These are phyloP conservation scores for Sepiola atlantica DNA, from an alignment of 2,888 invertebrate species.

Conservation along the genomic window DNA sequence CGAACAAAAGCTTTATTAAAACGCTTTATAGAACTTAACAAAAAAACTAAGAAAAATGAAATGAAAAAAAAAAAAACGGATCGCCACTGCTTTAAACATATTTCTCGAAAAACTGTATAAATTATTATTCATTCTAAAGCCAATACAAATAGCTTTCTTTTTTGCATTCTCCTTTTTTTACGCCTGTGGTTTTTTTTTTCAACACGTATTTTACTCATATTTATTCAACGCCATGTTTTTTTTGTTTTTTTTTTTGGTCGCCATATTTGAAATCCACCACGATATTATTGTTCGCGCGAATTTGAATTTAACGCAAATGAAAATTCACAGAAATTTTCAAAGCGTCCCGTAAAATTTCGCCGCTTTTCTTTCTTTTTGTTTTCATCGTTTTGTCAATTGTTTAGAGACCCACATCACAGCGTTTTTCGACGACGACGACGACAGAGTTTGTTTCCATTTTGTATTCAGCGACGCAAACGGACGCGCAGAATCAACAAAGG, in stretches of 20 bases:
- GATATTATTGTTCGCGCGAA: neutral
- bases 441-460: neutral
- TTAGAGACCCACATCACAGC: neutral
- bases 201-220: neutral
- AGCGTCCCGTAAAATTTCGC: neutral
- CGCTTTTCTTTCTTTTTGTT: neutral
- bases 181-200: neutral
- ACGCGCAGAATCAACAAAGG: neutral
- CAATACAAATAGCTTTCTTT: neutral
- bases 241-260: neutral
- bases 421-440: neutral
- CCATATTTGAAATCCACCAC: neutral
- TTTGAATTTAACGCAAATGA: slow-evolving; percentile 23
- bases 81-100: neutral
- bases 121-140: neutral
- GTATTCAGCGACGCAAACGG: neutral
- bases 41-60: too few species aligned
- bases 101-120: neutral
- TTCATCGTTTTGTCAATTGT: neutral
- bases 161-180: neutral
- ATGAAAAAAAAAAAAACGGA: neutral
- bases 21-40: neutral
- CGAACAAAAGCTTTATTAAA: slow-evolving; percentile 4
- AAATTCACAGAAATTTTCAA: slow-evolving; percentile 11
- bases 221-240: neutral